Evolutionary conservation across 2,888 invertebrate species (phyloP), one percentile per base, ranked within the genome.

Genomic region (Microctonus brassicae): DNA sequence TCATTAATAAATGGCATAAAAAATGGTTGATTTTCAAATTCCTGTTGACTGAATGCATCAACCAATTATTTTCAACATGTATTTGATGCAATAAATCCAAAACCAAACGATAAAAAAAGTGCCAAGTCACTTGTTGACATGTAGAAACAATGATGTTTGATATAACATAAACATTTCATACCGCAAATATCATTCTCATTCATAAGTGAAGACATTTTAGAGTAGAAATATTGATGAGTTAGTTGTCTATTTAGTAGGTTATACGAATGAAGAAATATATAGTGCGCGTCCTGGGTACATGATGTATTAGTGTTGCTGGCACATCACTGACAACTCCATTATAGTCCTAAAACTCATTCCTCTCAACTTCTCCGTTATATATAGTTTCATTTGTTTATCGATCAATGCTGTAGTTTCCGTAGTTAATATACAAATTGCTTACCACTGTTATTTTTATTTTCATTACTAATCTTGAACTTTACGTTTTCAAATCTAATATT

Each of bases 111-210:
- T 68, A 61, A 62, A 42, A 42, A 73, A 64, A 66, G 78, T 79
- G 79, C 78, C 78, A 78, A 79, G 77, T 81, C 81, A 82, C 82
- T 83, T 81, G 83, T 82, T 81, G 82, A 77, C 79, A 73, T 66
- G 71, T 66, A n/a, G n/a, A 1, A 26, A 26, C 26, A 55, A 24
- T 55, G 26, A 55, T 26, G 11, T 10, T 24, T 22, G 26, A 2
- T 26, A 26, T 17, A 58, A 7, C 33, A 33, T 58, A n/a, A 29
- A 58, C n/a, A 58, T n/a, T 17, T 33, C n/a, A 4, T 17, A 33
- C 2, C 20, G 1, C 20, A 47, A 47, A 47, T 47, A 9, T 47
- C n/a, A n/a, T 47, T 47, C 17, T 7, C 17, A 47, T 47, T 17
- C 9, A 1, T 20, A 17, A 17, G 6, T 6, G 47, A 47, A 42